phyloP scores from a whole-genome alignment of 2,888 invertebrate species.

The Cyrtodaria siliqua region DNA sequence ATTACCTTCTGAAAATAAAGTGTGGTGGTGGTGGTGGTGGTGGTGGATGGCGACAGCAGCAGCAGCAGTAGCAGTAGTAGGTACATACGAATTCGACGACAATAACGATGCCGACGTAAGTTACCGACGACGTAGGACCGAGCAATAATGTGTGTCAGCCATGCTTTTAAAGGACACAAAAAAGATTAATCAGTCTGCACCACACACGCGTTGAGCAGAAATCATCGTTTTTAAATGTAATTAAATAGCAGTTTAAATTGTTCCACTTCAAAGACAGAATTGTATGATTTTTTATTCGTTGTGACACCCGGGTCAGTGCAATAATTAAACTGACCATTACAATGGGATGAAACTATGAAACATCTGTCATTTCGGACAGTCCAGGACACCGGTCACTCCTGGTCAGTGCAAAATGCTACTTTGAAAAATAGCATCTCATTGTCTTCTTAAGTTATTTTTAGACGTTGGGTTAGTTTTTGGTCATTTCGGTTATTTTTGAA shows the following conservation, averaged over 20 bases:
- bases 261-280: slow-evolving; percentile 8
- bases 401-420: slow-evolving; percentile 3
- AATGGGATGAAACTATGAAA: slow-evolving; percentile 2
- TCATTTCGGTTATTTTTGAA: no score
- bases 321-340: slow-evolving; percentile 7
- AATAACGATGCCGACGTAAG: no score
- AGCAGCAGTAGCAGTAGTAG: no score
- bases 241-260: slow-evolving; percentile 8
- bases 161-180: no score
- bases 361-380: slow-evolving; percentile 16
- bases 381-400: not conserved
- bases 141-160: no score
- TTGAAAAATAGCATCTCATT: slow-evolving; percentile 9
- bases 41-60: no score
- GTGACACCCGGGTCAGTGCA: slow-evolving; percentile 5
- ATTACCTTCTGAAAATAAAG: no score
- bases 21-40: no score
- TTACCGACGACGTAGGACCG: no score
- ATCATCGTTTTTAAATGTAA: slow-evolving; percentile 10
- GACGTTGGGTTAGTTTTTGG: no score
- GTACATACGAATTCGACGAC: no score
- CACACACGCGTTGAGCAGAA: not conserved
- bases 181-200: no score
- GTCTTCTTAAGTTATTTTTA: slow-evolving; percentile 8
- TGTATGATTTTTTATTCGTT: slow-evolving; percentile 5